Percentiles rank a stretch among this genome's conserved stretches.
Conservation (phyloP, 2,797 vertebrate species). For the Pseudopleuronectes americanus region DNA sequence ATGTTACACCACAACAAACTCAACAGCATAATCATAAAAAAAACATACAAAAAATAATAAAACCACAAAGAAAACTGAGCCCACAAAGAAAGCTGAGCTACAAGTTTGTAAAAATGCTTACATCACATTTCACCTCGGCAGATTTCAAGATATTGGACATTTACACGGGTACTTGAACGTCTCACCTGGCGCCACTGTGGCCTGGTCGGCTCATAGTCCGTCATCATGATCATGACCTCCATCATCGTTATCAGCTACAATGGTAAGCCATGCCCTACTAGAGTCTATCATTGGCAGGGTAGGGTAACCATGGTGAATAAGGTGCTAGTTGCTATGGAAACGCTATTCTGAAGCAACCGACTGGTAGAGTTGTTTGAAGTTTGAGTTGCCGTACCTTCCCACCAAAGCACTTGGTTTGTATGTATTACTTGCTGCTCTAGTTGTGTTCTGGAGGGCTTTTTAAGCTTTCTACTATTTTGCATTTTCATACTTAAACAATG, state of each 20-base stretch:
- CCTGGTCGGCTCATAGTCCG: conserved; percentile 37
- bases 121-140: conserved; percentile 67
- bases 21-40: conserved; percentile 50
- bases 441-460: conserved; percentile 50
- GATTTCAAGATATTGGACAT: conserved; percentile 61
- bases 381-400: conserved; percentile 52
- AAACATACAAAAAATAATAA: conserved; percentile 35
- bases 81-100: conserved; percentile 71
- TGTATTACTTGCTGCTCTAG: conserved; percentile 72
- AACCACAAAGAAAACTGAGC: conserved; percentile 64
- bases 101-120: conserved; percentile 80
- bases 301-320: conserved; percentile 79
- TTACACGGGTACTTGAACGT: conserved; percentile 62
- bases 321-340: conserved; percentile 82
- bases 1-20: conserved; percentile 70
- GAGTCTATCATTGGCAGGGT: conserved; percentile 65
- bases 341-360: conserved; percentile 69
- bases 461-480: conserved; percentile 28
- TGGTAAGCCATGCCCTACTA: conserved; percentile 64
- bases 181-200: conserved; percentile 44
- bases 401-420: conserved; percentile 77
- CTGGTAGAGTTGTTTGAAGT: conserved; percentile 57
- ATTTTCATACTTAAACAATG: conserved; percentile 64
- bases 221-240: conserved; percentile 48
- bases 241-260: conserved; percentile 66